Base-by-base conservation (phyloP, 2,113 vertebrate species). In the Bubo bubo region DNA sequence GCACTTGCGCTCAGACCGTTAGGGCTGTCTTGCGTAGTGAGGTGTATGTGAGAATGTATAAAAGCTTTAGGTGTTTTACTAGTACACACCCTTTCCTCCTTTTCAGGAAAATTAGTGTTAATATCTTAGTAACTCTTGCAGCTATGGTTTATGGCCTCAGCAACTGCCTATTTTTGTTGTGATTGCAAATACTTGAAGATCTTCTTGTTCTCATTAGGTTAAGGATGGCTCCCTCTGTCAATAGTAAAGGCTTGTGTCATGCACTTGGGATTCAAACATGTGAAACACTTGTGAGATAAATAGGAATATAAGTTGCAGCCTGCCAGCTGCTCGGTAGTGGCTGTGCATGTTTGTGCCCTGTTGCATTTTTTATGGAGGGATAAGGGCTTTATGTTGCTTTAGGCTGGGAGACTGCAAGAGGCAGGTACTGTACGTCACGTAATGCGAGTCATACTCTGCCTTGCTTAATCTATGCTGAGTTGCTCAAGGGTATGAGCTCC, bases 401-500 rank as follows among this genome's bases (percentile, higher is more conserved):
- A 34, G 75, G 53, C 15, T 58, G 64, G 53, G 39, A 27, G 47
- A 5, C n/a, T 4, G 39, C 49, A 12, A 41, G 76, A 59, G 35
- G 58, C 32, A 28, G 53, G 56, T 34, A 10, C 52, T 13, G 19
- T 4, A 6, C 2, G 4, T 45, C 63, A 13, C 4, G 2, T 37
- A 19, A 32, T 2, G 2, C 35, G 7, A 20, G 49, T 47, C 55
- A 4, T 20, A 0, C 82, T 66, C 67, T 84, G 62, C 79, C 52
- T 53, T 43, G 49, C 45, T 47, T 35, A 6, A 4, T 14, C 79
- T 32, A 0, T n/a, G 41, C n/a, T 1, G n/a, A 27, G 63, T 20
- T 64, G 30, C 79, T 56, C 19, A 6, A 58, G 79, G 34, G 30
- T 32, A 3, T 4, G 53, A 82, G 59, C 59, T 70, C 34, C 17